Evolutionary conservation across 2,888 invertebrate species (phyloP).

Genomic region (Acleris sparsana): DNA sequence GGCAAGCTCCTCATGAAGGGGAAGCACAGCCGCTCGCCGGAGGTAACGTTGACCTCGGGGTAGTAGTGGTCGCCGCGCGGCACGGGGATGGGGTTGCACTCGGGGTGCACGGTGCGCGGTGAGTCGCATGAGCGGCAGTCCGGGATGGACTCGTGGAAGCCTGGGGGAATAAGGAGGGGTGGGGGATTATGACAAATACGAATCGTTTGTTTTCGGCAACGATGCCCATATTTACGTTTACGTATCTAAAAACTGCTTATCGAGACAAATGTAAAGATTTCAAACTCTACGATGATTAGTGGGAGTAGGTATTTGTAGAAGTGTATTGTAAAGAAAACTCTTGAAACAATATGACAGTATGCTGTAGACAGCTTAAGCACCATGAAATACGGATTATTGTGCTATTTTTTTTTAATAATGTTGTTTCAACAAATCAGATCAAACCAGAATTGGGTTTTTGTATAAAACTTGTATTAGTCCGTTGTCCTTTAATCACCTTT

Average conservation of each 20-base stretch:
- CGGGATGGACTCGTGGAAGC: slow-evolving; percentile 95
- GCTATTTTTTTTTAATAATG: neutral
- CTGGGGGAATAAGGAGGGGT: slow-evolving; percentile 51
- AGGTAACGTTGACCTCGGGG: slow-evolving; percentile 92
- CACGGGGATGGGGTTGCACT: slow-evolving; percentile 96
- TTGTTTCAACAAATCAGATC: neutral
- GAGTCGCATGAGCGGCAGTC: slow-evolving; percentile 96
- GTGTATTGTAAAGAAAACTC: too few species aligned
- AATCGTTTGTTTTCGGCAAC: too few species aligned
- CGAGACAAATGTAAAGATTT: too few species aligned
- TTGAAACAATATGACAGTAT: too few species aligned
- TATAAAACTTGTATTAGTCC: neutral
- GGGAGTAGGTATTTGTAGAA: too few species aligned
- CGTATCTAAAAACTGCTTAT: too few species aligned
- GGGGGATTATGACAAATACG: too few species aligned
- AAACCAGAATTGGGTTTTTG: neutral
- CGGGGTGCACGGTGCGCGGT: slow-evolving; percentile 93
- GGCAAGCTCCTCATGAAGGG: slow-evolving; percentile 97
- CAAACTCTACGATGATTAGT: too few species aligned
- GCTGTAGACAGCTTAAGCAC: too few species aligned
- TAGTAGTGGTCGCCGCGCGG: slow-evolving; percentile 95
- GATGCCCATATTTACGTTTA: too few species aligned
- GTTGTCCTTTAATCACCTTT: slow-evolving; percentile 81
- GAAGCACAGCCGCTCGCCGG: slow-evolving; percentile 93
- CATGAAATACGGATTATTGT: too few species aligned